phyloP scores from a whole-genome alignment of 2,113 vertebrate genomes.

The Pogona vitticeps region DNA sequence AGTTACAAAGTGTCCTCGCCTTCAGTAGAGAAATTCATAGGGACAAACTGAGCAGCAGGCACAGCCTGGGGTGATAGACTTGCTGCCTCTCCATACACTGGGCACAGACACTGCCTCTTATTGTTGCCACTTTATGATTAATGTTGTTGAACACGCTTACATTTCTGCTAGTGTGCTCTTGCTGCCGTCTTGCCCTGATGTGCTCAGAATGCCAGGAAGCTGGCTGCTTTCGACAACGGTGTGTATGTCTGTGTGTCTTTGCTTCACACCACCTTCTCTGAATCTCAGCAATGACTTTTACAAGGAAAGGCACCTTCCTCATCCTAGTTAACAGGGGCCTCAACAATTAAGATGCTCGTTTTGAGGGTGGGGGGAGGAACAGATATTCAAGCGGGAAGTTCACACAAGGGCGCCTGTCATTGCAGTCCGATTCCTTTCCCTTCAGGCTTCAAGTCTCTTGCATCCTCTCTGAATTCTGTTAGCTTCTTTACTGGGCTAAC shows the following conservation, averaged over 20 bases:
- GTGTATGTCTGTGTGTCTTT: neutral
- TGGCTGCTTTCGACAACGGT: neutral
- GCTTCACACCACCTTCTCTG: neutral
- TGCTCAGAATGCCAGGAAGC: constrained; percentile 21
- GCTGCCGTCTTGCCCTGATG: neutral
- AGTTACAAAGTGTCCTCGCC: neutral
- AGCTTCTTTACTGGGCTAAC: neutral
- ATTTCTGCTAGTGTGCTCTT: neutral
- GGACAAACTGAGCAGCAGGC: neutral
- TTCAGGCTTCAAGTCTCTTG: neutral
- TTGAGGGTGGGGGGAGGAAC: neutral
- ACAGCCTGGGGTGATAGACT: neutral
- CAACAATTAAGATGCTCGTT: neutral
- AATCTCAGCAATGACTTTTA: neutral
- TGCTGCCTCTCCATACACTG: neutral
- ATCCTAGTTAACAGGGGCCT: neutral
- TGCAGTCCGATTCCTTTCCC: neutral
- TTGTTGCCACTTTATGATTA: constrained; percentile 17
- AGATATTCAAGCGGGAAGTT: neutral
- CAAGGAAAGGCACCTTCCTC: no score
- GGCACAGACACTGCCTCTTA: constrained; percentile 12
- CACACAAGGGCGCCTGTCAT: neutral
- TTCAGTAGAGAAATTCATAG: neutral
- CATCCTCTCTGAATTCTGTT: neutral
- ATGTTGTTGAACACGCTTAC: constrained; percentile 18